Conservation (phyloP, 2,113 vertebrate genomes). For the Gambusia holbrooki region DNA sequence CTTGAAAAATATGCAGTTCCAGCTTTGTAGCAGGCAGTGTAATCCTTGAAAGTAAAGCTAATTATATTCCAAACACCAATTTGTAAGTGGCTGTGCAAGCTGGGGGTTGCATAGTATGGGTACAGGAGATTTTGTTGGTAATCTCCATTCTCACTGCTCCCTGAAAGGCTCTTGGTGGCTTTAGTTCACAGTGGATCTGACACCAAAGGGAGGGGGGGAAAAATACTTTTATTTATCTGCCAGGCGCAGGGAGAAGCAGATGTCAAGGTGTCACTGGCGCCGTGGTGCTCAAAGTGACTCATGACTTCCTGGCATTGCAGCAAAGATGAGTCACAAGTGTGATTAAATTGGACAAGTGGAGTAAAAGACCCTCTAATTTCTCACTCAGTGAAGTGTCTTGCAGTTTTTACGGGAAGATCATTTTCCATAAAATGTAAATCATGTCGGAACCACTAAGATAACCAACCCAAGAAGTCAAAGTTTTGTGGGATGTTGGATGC, state of each 20-base stretch:
- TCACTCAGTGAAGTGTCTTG: conserved; percentile 6
- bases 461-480: background rate
- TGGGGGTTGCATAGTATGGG: conserved; percentile 61
- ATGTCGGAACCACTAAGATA: background rate
- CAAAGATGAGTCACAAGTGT: conserved; percentile 19
- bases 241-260: conserved; percentile 39
- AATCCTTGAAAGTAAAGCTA: conserved; percentile 71
- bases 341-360: conserved; percentile 20
- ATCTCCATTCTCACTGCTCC: conserved; percentile 51
- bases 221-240: conserved; percentile 45
- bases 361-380: conserved; percentile 29
- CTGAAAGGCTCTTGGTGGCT: conserved; percentile 58
- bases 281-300: conserved; percentile 42
- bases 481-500: background rate
- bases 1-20: conserved; percentile 43
- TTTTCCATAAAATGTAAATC: background rate
- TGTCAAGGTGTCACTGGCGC: conserved; percentile 46
- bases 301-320: conserved; percentile 45
- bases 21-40: conserved; percentile 62
- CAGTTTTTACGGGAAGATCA: conserved; percentile 15
- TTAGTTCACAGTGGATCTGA: conserved; percentile 50
- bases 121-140: conserved; percentile 62
- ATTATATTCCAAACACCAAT: conserved; percentile 66
- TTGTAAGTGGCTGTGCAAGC: conserved; percentile 57
- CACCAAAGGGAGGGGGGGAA: conserved; percentile 1